Base-by-base conservation (phyloP, 2,113 vertebrate species). In the Sceloporus undulatus region DNA sequence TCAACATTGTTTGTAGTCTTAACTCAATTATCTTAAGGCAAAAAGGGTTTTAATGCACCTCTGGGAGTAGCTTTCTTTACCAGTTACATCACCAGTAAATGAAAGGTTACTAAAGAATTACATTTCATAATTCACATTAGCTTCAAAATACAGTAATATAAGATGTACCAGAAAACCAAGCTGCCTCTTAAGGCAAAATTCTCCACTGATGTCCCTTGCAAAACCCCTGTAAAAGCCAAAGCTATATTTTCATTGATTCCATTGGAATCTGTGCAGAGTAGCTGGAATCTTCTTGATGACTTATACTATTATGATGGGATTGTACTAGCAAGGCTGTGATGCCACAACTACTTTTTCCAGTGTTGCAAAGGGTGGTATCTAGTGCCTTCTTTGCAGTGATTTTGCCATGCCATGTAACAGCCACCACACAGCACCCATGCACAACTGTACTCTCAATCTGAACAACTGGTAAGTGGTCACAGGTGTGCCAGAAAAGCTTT, bases 1-100 rank as follows among this genome's bases (percentile, higher is more conserved):
- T 79, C 62, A 79, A 70, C 62, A 86, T 4, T 62, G 73, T 0
- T 83, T 27, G 52, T 75, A 85, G 74, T 56, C 78, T 85, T 48
- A 85, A 91, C 65, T 65, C 85, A 62, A 66, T 75, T 62, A 78
- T 88, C 77, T 81, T 85, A 56, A 66, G 59, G 54, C 70, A 89
- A 65, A 62, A 56, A 9, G 27, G 34, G 84, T 52, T 11, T 40
- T 84, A 78, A 48, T 4, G 62, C 54, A 75, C 14, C 40, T 87
- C 42, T 48, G 56, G 25, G 18, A 84, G 82, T 27, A 78, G 79
- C 73, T 89, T 75, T 84, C 87, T 77, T 86, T 56, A 82, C 76
- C 81, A 87, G 68, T 0, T 29, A 75, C 74, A 52, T 65, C n/a
- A 14, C 52, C 65, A 25, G 19, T 66, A 76, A 68, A 54, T 25